These are phyloP conservation scores for Magallana gigas DNA, from an alignment of 1,140 invertebrate species.

Conservation along the genomic window DNA sequence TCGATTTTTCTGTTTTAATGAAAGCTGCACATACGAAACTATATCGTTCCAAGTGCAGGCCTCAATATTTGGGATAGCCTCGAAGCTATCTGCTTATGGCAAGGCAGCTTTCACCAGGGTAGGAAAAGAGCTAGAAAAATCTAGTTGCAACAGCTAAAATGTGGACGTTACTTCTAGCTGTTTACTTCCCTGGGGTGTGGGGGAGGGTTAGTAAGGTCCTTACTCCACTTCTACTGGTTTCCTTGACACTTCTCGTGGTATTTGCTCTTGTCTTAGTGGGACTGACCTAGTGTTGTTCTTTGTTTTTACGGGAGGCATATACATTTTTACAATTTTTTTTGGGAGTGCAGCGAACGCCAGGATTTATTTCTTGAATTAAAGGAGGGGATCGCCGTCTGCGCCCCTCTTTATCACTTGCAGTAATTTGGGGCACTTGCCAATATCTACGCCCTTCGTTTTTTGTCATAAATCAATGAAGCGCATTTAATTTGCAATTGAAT, in stretches of 20 bases:
- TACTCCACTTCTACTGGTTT: not conserved
- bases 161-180: not conserved
- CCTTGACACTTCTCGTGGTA: not conserved
- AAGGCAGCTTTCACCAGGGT: not conserved
- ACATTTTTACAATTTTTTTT: not conserved
- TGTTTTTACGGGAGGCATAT: not conserved
- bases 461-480: not conserved
- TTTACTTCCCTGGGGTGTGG: too few species aligned
- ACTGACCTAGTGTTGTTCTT: not conserved
- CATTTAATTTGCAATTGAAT: not conserved
- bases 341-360: not conserved
- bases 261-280: not conserved
- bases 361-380: not conserved
- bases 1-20: conserved; percentile 48
- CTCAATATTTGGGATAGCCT: not conserved
- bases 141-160: not conserved
- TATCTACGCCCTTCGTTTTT: not conserved
- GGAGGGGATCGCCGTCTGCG: not conserved
- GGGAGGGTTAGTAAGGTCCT: too few species aligned
- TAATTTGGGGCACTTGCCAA: not conserved
- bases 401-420: not conserved
- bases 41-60: conserved; percentile 39
- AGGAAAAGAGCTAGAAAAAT: not conserved
- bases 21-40: conserved; percentile 34
- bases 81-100: not conserved